These are phyloP conservation scores for Xanthorhoe designata DNA, from an alignment of 2,888 invertebrate species.

Conservation along the genomic window DNA sequence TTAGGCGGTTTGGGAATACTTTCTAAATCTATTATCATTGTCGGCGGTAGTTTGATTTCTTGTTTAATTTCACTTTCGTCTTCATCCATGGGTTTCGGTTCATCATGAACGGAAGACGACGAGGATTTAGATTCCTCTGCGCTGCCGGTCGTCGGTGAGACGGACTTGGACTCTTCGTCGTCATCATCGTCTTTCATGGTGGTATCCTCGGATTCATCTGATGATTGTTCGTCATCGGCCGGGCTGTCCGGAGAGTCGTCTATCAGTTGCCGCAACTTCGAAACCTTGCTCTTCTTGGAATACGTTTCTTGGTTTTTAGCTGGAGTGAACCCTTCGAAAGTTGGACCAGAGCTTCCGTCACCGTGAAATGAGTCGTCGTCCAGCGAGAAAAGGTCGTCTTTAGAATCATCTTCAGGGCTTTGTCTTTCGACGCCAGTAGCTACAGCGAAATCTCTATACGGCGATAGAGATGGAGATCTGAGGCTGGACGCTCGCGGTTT, in stretches of 20 bases:
- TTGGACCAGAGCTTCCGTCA: constrained; percentile 80
- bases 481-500: constrained; percentile 64
- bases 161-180: constrained; percentile 55
- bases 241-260: constrained; percentile 82
- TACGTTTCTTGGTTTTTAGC: constrained; percentile 85
- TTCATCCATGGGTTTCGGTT: constrained; percentile 49
- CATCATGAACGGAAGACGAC: constrained; percentile 44
- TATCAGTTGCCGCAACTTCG: constrained; percentile 75
- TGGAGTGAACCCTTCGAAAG: constrained; percentile 85
- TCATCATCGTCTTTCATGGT: constrained; percentile 59
- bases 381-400: constrained; percentile 86
- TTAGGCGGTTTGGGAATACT: constrained; percentile 64
- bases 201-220: constrained; percentile 73
- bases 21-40: constrained; percentile 39
- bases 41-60: constrained; percentile 45
- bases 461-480: constrained; percentile 76
- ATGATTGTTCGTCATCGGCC: constrained; percentile 83
- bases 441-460: constrained; percentile 73
- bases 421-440: constrained; percentile 86
- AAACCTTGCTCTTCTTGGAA: constrained; percentile 81
- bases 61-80: constrained; percentile 50
- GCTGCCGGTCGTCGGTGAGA: constrained; percentile 52
- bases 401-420: constrained; percentile 87
- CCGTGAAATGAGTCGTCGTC: constrained; percentile 87
- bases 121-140: constrained; percentile 56